phyloP scores from a whole-genome alignment of 64 coral and sea anemone species.

The Porites lutea region DNA sequence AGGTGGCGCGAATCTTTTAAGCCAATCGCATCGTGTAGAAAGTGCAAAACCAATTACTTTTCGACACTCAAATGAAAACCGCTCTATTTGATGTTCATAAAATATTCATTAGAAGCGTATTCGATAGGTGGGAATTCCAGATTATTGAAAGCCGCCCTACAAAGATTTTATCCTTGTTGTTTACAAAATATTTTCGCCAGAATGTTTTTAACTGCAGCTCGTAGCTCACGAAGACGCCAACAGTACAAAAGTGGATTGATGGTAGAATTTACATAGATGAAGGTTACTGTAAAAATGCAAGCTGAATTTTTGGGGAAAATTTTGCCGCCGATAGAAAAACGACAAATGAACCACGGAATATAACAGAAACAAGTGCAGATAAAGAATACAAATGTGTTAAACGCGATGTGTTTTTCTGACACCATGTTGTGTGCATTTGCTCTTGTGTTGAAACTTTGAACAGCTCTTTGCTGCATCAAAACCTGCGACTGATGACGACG shows the following conservation, averaged over 20 bases:
- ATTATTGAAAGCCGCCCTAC: too few species aligned
- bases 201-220: background rate
- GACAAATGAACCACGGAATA: background rate
- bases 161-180: too few species aligned
- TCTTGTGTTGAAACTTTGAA: background rate
- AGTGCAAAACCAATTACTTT: too few species aligned
- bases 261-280: slow-evolving; percentile 14
- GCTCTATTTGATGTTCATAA: too few species aligned
- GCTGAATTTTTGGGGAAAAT: background rate
- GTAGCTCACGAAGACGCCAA: slow-evolving; percentile 50
- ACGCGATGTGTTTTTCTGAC: background rate
- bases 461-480: background rate
- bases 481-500: slow-evolving; percentile 44
- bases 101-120: too few species aligned
- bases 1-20: too few species aligned
- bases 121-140: too few species aligned
- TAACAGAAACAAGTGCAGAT: background rate
- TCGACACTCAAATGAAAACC: too few species aligned
- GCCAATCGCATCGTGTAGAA: too few species aligned
- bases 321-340: background rate
- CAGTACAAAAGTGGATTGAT: slow-evolving; percentile 58
- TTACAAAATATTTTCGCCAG: background rate
- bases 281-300: background rate
- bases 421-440: background rate
- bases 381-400: background rate